A percentile compares a stretch with the other conserved stretches of the same genome.
These are phyloP conservation scores for Bettongia penicillata DNA, from an alignment of 2,113 vertebrate genomes.

Conservation along the genomic window DNA sequence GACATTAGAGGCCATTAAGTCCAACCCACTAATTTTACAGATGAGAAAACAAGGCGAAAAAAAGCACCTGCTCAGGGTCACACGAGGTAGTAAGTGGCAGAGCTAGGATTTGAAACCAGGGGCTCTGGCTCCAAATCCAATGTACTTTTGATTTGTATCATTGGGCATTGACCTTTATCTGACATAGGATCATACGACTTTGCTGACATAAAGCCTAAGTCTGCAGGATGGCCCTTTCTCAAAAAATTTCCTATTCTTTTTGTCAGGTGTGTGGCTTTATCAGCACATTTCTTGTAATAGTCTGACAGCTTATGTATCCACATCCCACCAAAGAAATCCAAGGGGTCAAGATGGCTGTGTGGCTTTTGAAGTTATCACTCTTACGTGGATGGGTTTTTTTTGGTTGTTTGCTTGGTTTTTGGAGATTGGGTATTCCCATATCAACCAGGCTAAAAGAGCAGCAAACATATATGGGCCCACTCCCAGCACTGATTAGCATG, in stretches of 20 bases:
- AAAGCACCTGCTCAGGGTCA: background rate
- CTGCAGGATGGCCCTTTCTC: background rate
- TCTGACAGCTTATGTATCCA: background rate
- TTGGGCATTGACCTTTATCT: background rate
- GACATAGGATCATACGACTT: background rate
- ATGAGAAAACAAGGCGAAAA: slow-evolving; percentile 21
- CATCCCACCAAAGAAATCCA: background rate
- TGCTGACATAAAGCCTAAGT: background rate
- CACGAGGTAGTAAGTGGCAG: background rate
- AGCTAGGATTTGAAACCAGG: slow-evolving; percentile 3
- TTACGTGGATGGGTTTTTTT: too few relatives aligned
- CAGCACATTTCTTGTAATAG: slow-evolving; percentile 17
- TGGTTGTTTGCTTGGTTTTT: too few relatives aligned
- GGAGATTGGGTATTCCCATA: too few relatives aligned
- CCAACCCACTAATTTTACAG: background rate
- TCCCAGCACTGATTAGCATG: too few relatives aligned
- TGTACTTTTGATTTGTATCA: background rate
- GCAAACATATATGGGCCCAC: too few relatives aligned
- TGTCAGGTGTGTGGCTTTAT: slow-evolving; percentile 1
- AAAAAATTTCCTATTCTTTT: background rate
- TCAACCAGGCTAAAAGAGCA: too few relatives aligned
- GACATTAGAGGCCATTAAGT: background rate
- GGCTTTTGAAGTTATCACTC: background rate
- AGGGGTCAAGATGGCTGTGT: background rate
- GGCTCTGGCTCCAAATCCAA: background rate